phyloP scores from a whole-genome alignment of 2,888 invertebrate species.

The Trypoxylon attenuatum region DNA sequence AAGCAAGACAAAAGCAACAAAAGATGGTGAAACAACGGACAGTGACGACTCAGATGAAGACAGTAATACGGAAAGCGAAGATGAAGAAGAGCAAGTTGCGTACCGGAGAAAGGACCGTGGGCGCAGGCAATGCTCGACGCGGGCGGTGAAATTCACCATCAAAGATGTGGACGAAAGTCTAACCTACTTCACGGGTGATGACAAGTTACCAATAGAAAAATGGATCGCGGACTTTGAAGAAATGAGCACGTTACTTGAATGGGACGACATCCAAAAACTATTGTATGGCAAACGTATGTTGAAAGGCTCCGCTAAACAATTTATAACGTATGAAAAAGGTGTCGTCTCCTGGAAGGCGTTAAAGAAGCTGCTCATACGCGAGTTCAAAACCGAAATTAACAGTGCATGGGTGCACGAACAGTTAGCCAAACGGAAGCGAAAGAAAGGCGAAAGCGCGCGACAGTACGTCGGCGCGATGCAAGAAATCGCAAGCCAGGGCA shows the following conservation, averaged over 20 bases:
- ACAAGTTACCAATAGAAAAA: slow-evolving; percentile 5
- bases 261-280: slow-evolving; percentile 39
- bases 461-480: no score
- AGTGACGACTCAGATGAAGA: background rate
- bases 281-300: slow-evolving; percentile 38
- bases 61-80: background rate
- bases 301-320: slow-evolving; percentile 34
- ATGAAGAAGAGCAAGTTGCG: background rate
- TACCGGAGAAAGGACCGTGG: background rate
- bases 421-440: no score
- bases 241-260: slow-evolving; percentile 23
- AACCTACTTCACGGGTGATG: slow-evolving; percentile 35
- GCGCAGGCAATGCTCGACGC: no score
- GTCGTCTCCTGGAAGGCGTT: background rate
- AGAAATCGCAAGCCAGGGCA: slow-evolving; percentile 35
- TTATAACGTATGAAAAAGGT: slow-evolving; percentile 24
- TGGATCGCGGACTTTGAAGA: slow-evolving; percentile 50
- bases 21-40: background rate
- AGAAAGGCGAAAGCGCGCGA: no score
- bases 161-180: slow-evolving; percentile 36
- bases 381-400: background rate
- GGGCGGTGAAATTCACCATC: slow-evolving; percentile 11
- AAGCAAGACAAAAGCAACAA: background rate
- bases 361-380: background rate
- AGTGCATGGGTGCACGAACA: no score